A percentile compares a stretch with the other conserved stretches of the same genome.
phyloP scores from a whole-genome alignment of 2,113 vertebrate genomes.

The Caloenas nicobarica region DNA sequence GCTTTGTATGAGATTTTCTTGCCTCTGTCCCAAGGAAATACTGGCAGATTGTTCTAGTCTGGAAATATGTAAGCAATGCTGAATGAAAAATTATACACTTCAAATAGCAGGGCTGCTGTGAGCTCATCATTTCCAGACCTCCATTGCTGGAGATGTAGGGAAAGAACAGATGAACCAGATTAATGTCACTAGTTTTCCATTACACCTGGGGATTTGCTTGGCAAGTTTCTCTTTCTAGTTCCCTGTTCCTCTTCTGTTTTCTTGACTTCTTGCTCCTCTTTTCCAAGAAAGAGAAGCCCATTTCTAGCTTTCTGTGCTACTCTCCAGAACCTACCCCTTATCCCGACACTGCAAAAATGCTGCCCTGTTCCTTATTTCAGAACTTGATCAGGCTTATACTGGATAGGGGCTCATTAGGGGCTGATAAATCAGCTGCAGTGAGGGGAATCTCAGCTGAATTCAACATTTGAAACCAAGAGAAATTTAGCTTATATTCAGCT shows the following conservation, averaged over 20 bases:
- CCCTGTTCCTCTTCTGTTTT: not conserved
- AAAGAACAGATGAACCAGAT: not conserved
- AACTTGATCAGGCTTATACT: fast-evolving
- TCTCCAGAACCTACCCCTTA: not conserved
- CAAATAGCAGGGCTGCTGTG: not conserved
- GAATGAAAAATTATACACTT: constrained; percentile 22
- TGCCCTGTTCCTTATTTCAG: not conserved
- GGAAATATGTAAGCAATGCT: not conserved
- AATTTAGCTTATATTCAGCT: not conserved
- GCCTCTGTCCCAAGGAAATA: not conserved
- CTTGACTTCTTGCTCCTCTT: not conserved
- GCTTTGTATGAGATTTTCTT: not conserved
- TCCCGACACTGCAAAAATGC: not conserved
- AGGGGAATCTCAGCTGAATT: not conserved
- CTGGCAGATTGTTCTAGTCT: not conserved
- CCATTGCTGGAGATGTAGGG: not conserved
- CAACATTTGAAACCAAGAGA: not conserved
- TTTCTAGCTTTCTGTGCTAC: not conserved
- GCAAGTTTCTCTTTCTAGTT: not conserved
- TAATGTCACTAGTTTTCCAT: not conserved
- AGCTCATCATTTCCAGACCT: not conserved
- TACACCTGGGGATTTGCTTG: not conserved
- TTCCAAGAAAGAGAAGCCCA: not conserved
- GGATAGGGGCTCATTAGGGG: not conserved
- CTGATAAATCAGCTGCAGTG: not conserved